phyloP scores from a whole-genome alignment of 2,113 vertebrate genomes.

The Helogale parvula region DNA sequence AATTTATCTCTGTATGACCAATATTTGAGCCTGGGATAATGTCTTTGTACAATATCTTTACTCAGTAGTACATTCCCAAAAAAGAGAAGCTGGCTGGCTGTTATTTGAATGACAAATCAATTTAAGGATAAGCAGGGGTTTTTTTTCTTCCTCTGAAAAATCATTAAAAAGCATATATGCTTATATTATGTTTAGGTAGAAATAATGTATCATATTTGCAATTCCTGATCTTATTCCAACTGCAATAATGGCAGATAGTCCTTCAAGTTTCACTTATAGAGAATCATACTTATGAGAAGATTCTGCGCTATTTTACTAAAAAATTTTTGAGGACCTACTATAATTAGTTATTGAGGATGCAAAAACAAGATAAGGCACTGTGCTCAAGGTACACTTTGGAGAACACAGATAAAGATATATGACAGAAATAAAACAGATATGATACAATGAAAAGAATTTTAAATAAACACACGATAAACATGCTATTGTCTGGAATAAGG shows the following conservation, averaged over 20 bases:
- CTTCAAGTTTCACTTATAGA: neutral
- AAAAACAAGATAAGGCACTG: neutral
- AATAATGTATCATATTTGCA: neutral
- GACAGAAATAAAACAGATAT: neutral
- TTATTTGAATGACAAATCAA: conserved; percentile 32
- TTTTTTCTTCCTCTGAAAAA: neutral
- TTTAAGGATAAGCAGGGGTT: neutral
- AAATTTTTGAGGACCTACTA: neutral
- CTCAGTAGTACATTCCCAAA: neutral
- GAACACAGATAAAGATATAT: neutral
- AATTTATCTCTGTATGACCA: neutral
- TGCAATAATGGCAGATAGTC: neutral
- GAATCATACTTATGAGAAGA: neutral
- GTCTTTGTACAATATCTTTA: neutral
- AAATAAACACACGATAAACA: neutral
- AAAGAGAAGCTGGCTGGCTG: neutral
- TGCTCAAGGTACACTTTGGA: neutral
- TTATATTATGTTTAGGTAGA: conserved; percentile 26
- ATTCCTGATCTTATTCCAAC: neutral
- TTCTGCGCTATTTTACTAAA: neutral
- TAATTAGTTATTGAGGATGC: neutral
- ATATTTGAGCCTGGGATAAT: neutral
- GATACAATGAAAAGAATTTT: neutral
- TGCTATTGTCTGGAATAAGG: neutral
- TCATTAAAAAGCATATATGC: neutral